Evolutionary conservation across 1,140 invertebrate species (phyloP).

Genomic region (Diachasma alloeum): DNA sequence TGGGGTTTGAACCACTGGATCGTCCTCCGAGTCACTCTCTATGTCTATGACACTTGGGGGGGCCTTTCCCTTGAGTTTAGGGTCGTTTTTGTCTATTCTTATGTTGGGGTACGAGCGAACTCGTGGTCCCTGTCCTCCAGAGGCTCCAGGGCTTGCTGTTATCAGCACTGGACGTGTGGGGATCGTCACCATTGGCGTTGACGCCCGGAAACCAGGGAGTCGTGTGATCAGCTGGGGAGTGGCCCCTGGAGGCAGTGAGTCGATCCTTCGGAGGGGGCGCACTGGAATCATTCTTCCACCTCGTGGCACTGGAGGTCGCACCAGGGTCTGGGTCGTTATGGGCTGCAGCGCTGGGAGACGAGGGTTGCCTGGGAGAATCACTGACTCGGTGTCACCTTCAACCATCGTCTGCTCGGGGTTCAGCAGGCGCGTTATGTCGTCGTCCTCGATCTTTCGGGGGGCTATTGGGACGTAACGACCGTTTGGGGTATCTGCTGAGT

Average conservation of each 20-base stretch:
- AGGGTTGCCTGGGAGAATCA: conserved; percentile 1
- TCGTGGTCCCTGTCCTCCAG: background rate
- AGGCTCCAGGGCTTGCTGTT: background rate
- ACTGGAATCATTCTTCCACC: conserved; percentile 7
- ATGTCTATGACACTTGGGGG: conserved; percentile 54
- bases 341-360: conserved; percentile 36
- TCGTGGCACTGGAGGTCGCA: conserved; percentile 32
- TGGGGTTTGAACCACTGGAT: background rate
- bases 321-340: conserved; percentile 39
- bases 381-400: conserved; percentile 41
- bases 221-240: background rate
- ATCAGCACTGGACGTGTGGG: conserved; percentile 28
- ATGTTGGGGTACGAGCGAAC: background rate
- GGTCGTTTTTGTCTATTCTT: background rate
- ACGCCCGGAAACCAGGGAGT: background rate
- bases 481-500: background rate
- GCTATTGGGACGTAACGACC: background rate
- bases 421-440: conserved; percentile 38
- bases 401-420: conserved; percentile 54
- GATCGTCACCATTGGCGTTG: conserved; percentile 52
- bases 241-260: background rate
- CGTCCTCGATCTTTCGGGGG: background rate
- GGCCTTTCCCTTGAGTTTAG: background rate
- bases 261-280: conserved; percentile 21
- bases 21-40: conserved; percentile 50